phyloP scores from a whole-genome alignment of 2,888 invertebrate genomes.

The Napeogenes inachia region DNA sequence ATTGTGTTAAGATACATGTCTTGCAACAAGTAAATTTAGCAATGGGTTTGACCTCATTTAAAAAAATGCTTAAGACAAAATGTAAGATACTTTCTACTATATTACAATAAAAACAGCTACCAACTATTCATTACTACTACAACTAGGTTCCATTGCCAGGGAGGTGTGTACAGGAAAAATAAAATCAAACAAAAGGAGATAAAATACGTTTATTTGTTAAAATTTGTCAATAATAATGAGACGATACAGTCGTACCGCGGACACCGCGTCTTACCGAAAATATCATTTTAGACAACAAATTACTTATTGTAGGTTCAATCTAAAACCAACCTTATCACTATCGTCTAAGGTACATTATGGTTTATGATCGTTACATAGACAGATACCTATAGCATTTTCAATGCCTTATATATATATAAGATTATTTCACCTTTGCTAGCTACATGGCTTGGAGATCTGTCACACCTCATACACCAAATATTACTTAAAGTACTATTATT shows the following conservation, averaged over 20 bases:
- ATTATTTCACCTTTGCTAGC: conserved; percentile 23
- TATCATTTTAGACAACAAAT: conserved; percentile 17
- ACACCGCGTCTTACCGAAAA: background rate
- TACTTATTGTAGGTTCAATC: background rate
- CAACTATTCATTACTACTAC: no score
- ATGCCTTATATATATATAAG: conserved; percentile 32
- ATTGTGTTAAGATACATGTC: no score
- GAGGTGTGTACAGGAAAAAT: conserved; percentile 32
- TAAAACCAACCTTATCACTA: conserved; percentile 4
- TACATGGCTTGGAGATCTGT: conserved; percentile 12
- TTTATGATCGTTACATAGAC: conserved; percentile 30
- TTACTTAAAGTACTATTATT: no score
- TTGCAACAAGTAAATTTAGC: no score
- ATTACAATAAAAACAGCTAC: no score
- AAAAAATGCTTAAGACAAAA: no score
- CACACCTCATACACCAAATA: background rate
- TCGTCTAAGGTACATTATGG: conserved; percentile 8
- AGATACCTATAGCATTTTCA: conserved; percentile 33
- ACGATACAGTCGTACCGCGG: conserved; percentile 25
- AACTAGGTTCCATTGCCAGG: no score
- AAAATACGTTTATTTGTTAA: conserved; percentile 74
- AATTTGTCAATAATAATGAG: conserved; percentile 66
- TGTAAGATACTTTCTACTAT: no score
- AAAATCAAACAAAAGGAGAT: conserved; percentile 59
- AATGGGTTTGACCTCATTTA: no score